Base-by-base conservation (phyloP, 2,113 vertebrate species). In the Solea senegalensis region DNA sequence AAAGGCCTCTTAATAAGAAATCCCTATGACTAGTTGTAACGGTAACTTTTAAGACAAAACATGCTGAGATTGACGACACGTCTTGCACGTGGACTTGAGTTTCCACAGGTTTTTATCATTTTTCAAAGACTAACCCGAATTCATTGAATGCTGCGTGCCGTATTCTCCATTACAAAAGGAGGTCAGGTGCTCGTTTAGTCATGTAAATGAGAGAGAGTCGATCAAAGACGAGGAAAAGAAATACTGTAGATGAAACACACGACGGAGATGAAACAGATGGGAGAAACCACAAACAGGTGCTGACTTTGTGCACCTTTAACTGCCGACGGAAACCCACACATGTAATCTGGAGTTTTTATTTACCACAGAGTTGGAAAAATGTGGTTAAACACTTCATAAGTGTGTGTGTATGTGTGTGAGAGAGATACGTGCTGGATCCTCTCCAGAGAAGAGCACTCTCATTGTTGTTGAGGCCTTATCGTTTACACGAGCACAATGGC, bases 121-220 rank as follows among this genome's bases (percentile, higher is more conserved):
- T 69, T 73, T 80, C 72, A 85, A 84, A 85, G 81, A 83, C 59
- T 39, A 61, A 54, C 55, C 64, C 43, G 46, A 81, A 82, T 59
- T 55, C 41, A 5, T 0, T 78, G 82, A 64, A 78, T 49, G 76
- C 3, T 52, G 27, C 85, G 49, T 0, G 40, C 67, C 8, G 21
- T 69, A 34, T 76, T 82, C 65, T 84, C 84, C 81, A 76, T 76
- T 73, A 77, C 83, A 83, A 82, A 21, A 88, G 69, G 52, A 85
- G 86, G 26, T 86, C 89, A 83, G 88, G 76, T 84, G 86, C 72
- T 76, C 44, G 61, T 86, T 87, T 66, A 71, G 82, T 87, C 84
- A 80, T 90, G 89, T 67, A 83, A 88, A 92, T 90, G 65, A 79
- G 76, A 34, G 45, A 21, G 8, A 65, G 66, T 68, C 8, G 52